A percentile compares a stretch with the other conserved stretches of the same genome.
These are phyloP conservation scores for Colistium nudipinnis DNA, from an alignment of 2,113 vertebrate genomes.

Conservation along the genomic window DNA sequence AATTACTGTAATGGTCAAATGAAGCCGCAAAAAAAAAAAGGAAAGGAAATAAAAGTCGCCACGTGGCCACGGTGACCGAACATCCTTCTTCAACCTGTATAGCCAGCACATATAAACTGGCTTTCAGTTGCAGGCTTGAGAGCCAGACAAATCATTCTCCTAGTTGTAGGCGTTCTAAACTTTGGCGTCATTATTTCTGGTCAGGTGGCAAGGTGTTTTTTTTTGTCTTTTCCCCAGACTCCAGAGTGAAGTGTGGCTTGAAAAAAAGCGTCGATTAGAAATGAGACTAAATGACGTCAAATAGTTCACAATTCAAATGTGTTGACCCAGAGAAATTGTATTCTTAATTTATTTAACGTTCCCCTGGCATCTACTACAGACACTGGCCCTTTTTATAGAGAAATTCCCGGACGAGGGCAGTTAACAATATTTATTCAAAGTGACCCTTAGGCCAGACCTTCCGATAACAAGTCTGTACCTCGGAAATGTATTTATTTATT, in stretches of 20 bases:
- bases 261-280: too few species aligned
- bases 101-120: slow-evolving; percentile 1
- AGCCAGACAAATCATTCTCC: too few species aligned
- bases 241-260: not conserved
- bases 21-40: slow-evolving; percentile 50
- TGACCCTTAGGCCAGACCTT: not conserved
- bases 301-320: not conserved
- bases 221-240: not conserved
- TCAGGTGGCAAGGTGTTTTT: not conserved
- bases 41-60: not conserved
- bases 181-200: not conserved
- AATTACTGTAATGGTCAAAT: slow-evolving; percentile 36
- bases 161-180: not conserved
- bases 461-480: too few species aligned
- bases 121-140: not conserved
- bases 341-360: not conserved
- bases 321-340: not conserved
- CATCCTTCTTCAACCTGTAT: not conserved
- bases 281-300: too few species aligned
- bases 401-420: not conserved
- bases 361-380: not conserved
- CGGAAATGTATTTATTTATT: too few species aligned
- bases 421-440: not conserved
- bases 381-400: not conserved
- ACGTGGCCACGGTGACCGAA: not conserved